phyloP scores from a whole-genome alignment of 2,888 invertebrate genomes.

The Orthosia cruda region DNA sequence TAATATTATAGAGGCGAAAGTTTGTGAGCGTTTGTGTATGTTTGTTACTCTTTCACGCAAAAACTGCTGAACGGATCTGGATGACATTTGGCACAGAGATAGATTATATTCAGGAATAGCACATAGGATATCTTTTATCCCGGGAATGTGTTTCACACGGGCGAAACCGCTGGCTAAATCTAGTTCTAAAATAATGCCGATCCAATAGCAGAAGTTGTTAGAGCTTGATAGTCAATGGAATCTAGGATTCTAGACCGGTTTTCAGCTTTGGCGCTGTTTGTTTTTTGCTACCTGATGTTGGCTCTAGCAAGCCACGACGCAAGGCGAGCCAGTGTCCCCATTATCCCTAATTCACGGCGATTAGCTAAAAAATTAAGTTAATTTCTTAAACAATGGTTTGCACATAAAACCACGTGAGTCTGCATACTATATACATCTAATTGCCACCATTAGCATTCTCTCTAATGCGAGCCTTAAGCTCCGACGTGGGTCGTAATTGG shows the following conservation, averaged over 20 bases:
- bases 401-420: conserved; percentile 55
- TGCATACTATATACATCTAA: conserved; percentile 73
- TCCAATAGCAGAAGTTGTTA: background rate
- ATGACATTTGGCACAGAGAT: no score
- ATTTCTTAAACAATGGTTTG: conserved; percentile 60
- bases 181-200: background rate
- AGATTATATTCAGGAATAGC: no score
- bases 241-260: background rate
- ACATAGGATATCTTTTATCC: no score
- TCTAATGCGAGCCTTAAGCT: conserved; percentile 90
- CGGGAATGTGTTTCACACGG: no score
- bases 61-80: no score
- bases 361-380: conserved; percentile 45
- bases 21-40: no score
- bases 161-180: no score
- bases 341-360: conserved; percentile 7
- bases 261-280: background rate
- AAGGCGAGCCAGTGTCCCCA: background rate
- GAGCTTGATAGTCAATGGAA: background rate
- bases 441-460: conserved; percentile 80
- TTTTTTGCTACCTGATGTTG: background rate
- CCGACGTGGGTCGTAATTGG: conserved; percentile 89
- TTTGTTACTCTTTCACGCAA: no score
- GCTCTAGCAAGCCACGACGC: background rate
- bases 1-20: no score